Percentiles rank a stretch among this genome's conserved stretches.
Evolutionary conservation across 2,888 invertebrate species (phyloP).

Genomic region (Heterodera filipjevi): DNA sequence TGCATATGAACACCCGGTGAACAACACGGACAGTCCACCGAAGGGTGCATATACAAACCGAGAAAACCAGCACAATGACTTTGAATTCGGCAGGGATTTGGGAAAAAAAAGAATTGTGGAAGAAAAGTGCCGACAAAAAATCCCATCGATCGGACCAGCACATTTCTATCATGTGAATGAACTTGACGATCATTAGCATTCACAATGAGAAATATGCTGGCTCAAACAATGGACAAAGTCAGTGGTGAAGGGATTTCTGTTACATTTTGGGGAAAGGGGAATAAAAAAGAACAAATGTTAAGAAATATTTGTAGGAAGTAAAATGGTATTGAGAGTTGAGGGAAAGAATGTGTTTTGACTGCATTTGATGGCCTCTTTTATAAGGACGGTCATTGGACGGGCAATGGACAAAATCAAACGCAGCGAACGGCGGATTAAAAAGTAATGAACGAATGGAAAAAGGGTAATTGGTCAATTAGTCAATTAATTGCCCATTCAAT

Average conservation of each 20-base stretch:
- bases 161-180: constrained; percentile 8
- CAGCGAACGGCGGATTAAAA: not conserved
- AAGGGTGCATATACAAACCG: not conserved
- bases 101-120: not conserved
- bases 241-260: not conserved
- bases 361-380: not conserved
- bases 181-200: not conserved
- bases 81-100: not conserved
- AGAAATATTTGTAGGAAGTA: not conserved
- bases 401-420: not conserved
- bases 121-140: too few species aligned
- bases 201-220: constrained; percentile 6
- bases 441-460: not conserved
- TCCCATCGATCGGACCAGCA: not conserved
- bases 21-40: constrained; percentile 1
- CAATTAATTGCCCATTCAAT: not conserved
- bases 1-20: constrained; percentile 10
- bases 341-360: not conserved
- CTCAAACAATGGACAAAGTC: not conserved
- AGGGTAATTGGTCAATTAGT: not conserved
- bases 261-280: not conserved
- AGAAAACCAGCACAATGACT: too few species aligned
- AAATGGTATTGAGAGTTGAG: not conserved
- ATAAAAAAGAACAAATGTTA: not conserved
- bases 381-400: not conserved